Base-by-base conservation (phyloP, 2,113 vertebrate species). In the Rhegmatorhina hoffmannsi region DNA sequence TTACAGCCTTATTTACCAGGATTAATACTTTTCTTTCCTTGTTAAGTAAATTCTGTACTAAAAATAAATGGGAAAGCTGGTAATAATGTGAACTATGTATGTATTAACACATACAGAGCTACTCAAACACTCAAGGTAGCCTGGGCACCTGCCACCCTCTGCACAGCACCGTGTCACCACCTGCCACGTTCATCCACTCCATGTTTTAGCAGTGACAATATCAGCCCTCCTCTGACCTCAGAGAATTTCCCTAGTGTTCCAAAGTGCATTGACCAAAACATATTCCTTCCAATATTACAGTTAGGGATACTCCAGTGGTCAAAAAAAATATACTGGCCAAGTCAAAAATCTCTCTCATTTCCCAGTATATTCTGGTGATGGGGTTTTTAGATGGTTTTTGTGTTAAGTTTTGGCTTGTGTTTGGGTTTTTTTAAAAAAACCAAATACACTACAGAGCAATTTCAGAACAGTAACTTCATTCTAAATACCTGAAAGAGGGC, bases 311-410 rank as follows among this genome's bases (percentile, higher is more conserved):
- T 81, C 36, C 31, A 87, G 59, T 13, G 11, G 19, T 52, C n/a
- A 76, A 85, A 92, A 85, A 92, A 67, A 40, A 36, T 6, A 55
- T 9, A 62, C 17, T 44, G 49, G 64, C 21, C 50, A 92, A 66
- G 24, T 34, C 36, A 91, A 89, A 84, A 5, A 15, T 7, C 28
- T 38, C n/a, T 85, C 64, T 77, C 31, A 25, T 23, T 33, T 87
- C 33, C 34, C 33, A 43, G 0, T 1, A 7, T 11, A 24, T 31
- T 67, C 17, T 21, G 17, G 19, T 44, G 11, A 9, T 4, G 44
- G 19, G 3, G 7, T 1, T 11, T 20, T 38, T 36, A 24, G 24
- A 29, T 6, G 12, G 5, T 5, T 63, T 55, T 72, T 1, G 0
- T 12, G 49, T 64, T n/a, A 43, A 31, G 6, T 31, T 81, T 78